Evolutionary conservation across 2,113 vertebrate species (phyloP).

Genomic region (Hipposideros armiger): DNA sequence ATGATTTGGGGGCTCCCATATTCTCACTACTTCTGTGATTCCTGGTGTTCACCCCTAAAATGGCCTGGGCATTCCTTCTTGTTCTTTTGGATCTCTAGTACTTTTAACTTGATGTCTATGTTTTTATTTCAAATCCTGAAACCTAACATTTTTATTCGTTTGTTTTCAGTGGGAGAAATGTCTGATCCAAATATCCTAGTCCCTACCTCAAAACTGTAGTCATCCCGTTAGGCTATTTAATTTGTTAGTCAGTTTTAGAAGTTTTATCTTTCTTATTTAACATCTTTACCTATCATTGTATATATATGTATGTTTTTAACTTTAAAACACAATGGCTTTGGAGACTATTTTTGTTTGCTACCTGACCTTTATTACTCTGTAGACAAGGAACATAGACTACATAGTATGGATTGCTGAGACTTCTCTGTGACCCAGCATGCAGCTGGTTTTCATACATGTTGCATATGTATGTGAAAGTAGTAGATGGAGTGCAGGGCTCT

Average conservation of each 20-base stretch:
- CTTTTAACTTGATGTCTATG: background rate
- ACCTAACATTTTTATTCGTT: background rate
- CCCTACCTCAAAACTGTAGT: background rate
- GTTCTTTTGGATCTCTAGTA: background rate
- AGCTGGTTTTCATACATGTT: background rate
- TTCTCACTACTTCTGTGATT: background rate
- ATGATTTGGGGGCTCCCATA: background rate
- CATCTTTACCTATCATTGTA: background rate
- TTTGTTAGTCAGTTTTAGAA: background rate
- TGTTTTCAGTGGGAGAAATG: background rate
- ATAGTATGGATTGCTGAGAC: background rate
- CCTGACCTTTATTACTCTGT: background rate
- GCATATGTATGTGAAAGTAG: background rate
- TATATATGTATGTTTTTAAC: background rate
- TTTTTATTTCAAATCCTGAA: background rate
- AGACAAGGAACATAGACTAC: background rate
- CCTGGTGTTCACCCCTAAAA: background rate
- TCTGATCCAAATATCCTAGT: background rate
- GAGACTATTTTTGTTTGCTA: background rate
- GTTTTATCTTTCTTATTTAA: background rate
- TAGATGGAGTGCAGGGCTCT: background rate
- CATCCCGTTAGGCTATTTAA: background rate
- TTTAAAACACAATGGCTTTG: background rate
- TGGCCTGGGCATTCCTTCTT: background rate
- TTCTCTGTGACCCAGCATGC: background rate